phyloP scores from a whole-genome alignment of 2,113 vertebrate genomes.

The Hippocampus mohnikei region DNA sequence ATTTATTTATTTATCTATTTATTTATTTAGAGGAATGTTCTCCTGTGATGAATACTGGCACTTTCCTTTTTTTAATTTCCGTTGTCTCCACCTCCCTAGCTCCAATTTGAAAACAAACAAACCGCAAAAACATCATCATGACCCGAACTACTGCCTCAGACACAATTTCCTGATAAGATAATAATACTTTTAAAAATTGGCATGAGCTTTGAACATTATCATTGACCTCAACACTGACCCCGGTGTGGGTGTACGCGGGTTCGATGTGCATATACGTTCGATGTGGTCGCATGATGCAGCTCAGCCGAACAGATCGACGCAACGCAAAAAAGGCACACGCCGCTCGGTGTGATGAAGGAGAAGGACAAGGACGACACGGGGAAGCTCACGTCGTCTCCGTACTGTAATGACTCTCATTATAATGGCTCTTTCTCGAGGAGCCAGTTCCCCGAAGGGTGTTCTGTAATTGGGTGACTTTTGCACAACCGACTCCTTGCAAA shows the following conservation, averaged over 20 bases:
- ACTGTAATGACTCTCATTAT: conserved; percentile 38
- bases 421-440: conserved; percentile 7
- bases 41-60: conserved; percentile 17
- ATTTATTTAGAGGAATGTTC: conserved; percentile 38
- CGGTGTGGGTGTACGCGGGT: conserved; percentile 10
- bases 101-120: not conserved
- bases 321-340: conserved; percentile 26
- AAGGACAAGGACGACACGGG: conserved; percentile 49
- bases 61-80: conserved; percentile 13
- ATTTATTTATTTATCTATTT: conserved; percentile 43
- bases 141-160: conserved; percentile 69
- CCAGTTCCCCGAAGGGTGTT: conserved; percentile 11
- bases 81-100: conserved; percentile 17
- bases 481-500: not conserved
- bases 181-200: conserved; percentile 44
- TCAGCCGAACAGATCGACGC: conserved; percentile 23
- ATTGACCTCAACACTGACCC: conserved; percentile 40
- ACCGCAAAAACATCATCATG: not conserved
- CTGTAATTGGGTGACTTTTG: conserved; percentile 5
- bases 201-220: conserved; percentile 44
- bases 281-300: conserved; percentile 4
- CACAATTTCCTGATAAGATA: conserved; percentile 75
- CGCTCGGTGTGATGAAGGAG: conserved; percentile 37
- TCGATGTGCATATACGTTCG: conserved; percentile 15
- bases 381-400: conserved; percentile 49